A percentile compares a stretch with the other conserved stretches of the same genome.
Evolutionary conservation across 1,140 invertebrate species (phyloP).

Genomic region (Tetragnatha versicolor): DNA sequence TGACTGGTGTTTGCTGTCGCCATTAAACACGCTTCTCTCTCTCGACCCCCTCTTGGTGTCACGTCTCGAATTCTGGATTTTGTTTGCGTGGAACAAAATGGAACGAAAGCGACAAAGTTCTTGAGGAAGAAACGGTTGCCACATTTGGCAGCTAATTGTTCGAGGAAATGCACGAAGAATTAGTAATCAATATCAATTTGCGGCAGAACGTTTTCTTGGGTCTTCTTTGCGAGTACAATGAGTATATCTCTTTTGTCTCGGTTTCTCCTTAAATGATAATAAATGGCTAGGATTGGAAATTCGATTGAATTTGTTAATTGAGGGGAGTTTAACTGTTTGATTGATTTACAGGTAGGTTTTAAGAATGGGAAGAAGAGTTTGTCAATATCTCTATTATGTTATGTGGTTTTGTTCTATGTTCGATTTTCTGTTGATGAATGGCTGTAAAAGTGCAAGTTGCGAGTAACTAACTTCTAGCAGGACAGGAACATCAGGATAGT

Average conservation of each 20-base stretch:
- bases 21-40: slow-evolving; percentile 20
- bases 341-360: too few relatives aligned
- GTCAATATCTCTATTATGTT: too few relatives aligned
- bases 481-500: too few relatives aligned
- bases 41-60: neutral
- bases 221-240: neutral
- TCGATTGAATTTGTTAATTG: neutral
- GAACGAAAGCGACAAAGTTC: slow-evolving; percentile 6
- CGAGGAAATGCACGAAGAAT: slow-evolving; percentile 2
- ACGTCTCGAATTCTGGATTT: slow-evolving; percentile 1
- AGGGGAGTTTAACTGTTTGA: too few relatives aligned
- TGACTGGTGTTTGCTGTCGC: slow-evolving; percentile 33
- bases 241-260: neutral
- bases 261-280: neutral
- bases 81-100: slow-evolving; percentile 26
- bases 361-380: too few relatives aligned
- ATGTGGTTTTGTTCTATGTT: too few relatives aligned
- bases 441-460: too few relatives aligned
- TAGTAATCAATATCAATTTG: slow-evolving; percentile 25
- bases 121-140: neutral
- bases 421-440: too few relatives aligned
- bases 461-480: too few relatives aligned
- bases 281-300: neutral
- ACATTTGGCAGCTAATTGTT: slow-evolving; percentile 25
- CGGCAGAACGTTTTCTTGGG: neutral